Percentiles rank a stretch among this genome's conserved stretches.
These are phyloP conservation scores for Holcopasites calliopsidis DNA, from an alignment of 1,140 invertebrate genomes.

Conservation along the genomic window DNA sequence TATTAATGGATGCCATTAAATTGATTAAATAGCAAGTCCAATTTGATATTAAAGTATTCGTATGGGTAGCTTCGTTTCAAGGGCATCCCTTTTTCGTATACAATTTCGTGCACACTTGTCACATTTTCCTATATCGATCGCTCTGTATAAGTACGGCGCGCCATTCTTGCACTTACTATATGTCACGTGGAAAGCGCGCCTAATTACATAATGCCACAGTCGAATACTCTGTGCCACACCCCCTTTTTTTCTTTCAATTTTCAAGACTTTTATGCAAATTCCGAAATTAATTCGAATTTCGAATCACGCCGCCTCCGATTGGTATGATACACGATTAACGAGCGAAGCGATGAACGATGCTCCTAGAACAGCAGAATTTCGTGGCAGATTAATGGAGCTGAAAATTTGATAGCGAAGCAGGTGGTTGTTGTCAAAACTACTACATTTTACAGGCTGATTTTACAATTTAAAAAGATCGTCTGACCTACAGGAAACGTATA, in stretches of 20 bases:
- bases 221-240: conserved; percentile 69
- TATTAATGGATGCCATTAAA: conserved; percentile 45
- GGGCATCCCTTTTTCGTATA: neutral
- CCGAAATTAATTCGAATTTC: neutral
- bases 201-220: conserved; percentile 70
- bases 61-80: neutral
- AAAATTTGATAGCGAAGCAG: conserved; percentile 19
- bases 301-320: neutral
- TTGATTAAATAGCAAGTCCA: neutral
- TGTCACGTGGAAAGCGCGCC: conserved; percentile 73
- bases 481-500: neutral
- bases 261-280: neutral
- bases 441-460: neutral
- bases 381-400: neutral
- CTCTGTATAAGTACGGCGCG: conserved; percentile 39
- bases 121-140: conserved; percentile 56
- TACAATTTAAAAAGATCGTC: neutral
- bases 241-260: conserved; percentile 46
- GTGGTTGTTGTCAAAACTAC: conserved; percentile 29
- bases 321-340: neutral
- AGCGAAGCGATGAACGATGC: neutral
- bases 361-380: neutral
- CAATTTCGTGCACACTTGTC: conserved; percentile 18
- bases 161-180: conserved; percentile 40
- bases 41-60: neutral